Percentiles rank a stretch among this genome's conserved stretches.
Evolutionary conservation across 2,113 vertebrate genomes (phyloP).

Genomic region (Rhynchomys soricoides): DNA sequence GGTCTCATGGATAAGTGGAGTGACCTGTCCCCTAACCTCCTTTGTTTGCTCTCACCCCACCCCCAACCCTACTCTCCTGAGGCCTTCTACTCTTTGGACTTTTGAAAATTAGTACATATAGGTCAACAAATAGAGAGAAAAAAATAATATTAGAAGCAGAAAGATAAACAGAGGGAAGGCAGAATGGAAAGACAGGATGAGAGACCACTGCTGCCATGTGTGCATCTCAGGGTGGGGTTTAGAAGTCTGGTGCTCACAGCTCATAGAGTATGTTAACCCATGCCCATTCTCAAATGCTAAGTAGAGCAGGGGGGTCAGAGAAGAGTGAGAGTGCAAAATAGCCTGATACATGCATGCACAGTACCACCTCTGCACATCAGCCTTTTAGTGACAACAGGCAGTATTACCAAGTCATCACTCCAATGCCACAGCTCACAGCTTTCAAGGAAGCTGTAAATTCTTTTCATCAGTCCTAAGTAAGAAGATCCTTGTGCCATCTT

Average conservation of each 20-base stretch:
- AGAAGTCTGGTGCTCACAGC: neutral
- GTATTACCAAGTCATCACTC: conserved; percentile 48
- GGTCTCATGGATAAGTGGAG: neutral
- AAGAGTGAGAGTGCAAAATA: neutral
- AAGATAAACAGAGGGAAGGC: neutral
- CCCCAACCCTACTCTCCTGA: neutral
- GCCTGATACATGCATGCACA: neutral
- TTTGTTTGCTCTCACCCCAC: neutral
- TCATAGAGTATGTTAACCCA: conserved; percentile 5
- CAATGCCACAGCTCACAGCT: conserved; percentile 28
- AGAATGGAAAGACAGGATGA: neutral
- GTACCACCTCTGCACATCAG: neutral
- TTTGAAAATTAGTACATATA: neutral
- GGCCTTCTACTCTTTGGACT: neutral
- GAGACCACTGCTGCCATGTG: neutral
- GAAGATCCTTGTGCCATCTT: conserved; percentile 48
- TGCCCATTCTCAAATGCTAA: conserved; percentile 29
- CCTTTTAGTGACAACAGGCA: conserved; percentile 16
- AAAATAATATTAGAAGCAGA: neutral
- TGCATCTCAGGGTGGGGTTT: neutral
- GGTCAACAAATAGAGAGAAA: neutral
- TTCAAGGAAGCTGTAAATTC: conserved; percentile 76
- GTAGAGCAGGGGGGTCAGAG: neutral
- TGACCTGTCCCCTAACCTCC: neutral
- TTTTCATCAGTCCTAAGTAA: conserved; percentile 65